Evolutionary conservation across 2,797 vertebrate species (phyloP).

Genomic region (Alosa sapidissima): DNA sequence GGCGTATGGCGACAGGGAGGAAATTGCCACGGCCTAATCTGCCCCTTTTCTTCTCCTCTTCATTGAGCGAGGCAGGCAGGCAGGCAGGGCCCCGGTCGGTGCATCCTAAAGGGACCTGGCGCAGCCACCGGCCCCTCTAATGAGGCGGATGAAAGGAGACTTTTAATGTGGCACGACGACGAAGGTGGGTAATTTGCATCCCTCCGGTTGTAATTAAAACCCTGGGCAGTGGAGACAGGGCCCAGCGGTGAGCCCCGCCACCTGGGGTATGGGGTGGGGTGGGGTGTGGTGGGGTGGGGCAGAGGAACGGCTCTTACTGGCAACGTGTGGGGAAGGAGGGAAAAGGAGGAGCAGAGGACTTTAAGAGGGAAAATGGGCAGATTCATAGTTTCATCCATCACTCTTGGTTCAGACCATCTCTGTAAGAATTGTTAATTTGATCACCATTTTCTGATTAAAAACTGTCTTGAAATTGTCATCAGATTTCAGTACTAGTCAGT

Average conservation of each 20-base stretch:
- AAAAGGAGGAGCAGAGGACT: background rate
- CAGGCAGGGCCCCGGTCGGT: conserved; percentile 1
- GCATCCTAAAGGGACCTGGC: conserved; percentile 39
- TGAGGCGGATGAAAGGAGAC: conserved; percentile 53
- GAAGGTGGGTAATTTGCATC: conserved; percentile 59
- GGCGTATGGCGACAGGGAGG: conserved; percentile 46
- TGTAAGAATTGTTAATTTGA: too few relatives aligned
- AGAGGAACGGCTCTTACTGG: background rate
- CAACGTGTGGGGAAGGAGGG: background rate
- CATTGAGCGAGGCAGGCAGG: background rate
- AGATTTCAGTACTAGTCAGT: too few relatives aligned
- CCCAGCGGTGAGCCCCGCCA: background rate
- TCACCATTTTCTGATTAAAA: too few relatives aligned
- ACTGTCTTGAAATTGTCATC: too few relatives aligned
- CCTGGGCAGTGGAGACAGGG: conserved; percentile 26
- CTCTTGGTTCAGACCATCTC: background rate
- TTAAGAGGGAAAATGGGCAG: background rate
- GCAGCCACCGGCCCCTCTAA: conserved; percentile 43
- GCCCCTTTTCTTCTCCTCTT: conserved; percentile 39
- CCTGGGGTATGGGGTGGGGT: background rate
- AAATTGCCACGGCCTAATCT: conserved; percentile 48
- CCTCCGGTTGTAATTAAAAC: conserved; percentile 57
- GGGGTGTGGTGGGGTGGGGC: background rate
- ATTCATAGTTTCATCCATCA: background rate
- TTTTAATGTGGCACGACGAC: conserved; percentile 54